Evolutionary conservation across 2,888 invertebrate genomes (phyloP).

Genomic region (Apodemia duryi): DNA sequence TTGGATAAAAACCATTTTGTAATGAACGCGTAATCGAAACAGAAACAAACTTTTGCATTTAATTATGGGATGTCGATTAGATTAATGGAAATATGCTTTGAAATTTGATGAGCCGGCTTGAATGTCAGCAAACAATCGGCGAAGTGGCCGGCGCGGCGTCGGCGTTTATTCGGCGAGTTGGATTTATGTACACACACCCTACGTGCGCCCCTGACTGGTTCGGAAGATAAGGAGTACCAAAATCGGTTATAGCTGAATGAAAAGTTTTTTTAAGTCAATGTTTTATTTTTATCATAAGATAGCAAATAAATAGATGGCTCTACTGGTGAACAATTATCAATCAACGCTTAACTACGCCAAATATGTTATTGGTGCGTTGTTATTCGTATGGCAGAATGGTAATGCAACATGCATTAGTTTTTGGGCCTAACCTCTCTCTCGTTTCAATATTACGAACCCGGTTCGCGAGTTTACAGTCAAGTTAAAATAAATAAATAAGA

Average conservation of each 20-base stretch:
- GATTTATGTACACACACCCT: constrained; percentile 2
- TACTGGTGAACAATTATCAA: too few species aligned
- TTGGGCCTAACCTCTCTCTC: too few species aligned
- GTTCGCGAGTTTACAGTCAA: too few species aligned
- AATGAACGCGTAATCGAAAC: not conserved
- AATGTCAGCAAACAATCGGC: constrained; percentile 31
- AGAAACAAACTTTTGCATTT: not conserved
- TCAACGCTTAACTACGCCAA: too few species aligned
- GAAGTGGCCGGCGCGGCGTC: constrained; percentile 26
- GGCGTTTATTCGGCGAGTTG: constrained; percentile 15
- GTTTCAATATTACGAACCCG: too few species aligned
- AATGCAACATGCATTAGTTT: too few species aligned
- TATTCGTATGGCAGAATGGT: too few species aligned
- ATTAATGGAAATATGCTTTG: not conserved
- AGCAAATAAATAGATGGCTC: too few species aligned
- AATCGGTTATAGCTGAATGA: not conserved
- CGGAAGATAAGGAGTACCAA: not conserved
- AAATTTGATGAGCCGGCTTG: constrained; percentile 15
- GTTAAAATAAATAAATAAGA: too few species aligned
- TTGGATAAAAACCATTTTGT: too few species aligned
- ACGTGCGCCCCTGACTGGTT: not conserved
- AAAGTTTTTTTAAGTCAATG: not conserved
- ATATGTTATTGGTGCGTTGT: too few species aligned
- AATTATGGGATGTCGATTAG: not conserved
- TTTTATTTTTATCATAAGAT: too few species aligned